Evolutionary conservation across 2,113 vertebrate species (phyloP), one percentile per base, ranked within the genome.

Genomic region (Toxotes chatareus): DNA sequence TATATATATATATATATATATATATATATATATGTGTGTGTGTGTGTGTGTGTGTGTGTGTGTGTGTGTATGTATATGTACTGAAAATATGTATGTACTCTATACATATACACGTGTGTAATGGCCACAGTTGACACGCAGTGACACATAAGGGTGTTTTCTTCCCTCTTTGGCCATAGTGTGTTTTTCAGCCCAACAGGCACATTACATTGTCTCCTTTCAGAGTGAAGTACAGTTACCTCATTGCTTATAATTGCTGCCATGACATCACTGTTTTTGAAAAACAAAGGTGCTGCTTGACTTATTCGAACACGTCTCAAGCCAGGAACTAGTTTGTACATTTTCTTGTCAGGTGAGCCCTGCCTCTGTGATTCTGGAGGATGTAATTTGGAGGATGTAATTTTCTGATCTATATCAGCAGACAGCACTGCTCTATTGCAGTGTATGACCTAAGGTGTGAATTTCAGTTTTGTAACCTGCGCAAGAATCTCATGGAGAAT

Each of bases 201-300:
- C 82, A 75, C 81, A 85, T 83, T 86, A 59, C 71, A 91, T 91
- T 93, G 88, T 93, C 77, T 93, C 66, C 66, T 73, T 89, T 90
- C 80, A 93, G 23, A 75, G 66, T 86, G 83, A 89, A 91, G 81
- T 76, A 88, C 67, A 85, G 59, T 93, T 90, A 94, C 86, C 85
- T 92, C 92, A 93, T 86, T 83, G 89, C 79, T 81, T 91, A 79
- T 88, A 86, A 90, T 86, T 91, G 83, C 88, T 84, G 79, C 79
- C 57, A 83, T 93, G 93, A 93, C 87, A 90, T 95, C 93, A 94
- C 63, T 56, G 8, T 57, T 59, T 76, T 82, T 81, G 47, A 76
- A 76, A 86, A 87, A 85, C 89, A 88, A 90, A 88, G 74, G 86
- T 89, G 75, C 80, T 89, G 81, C 38, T 85, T 90, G 83, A 87